phyloP scores from a whole-genome alignment of 2,888 invertebrate genomes.

The Dioctria rufipes region DNA sequence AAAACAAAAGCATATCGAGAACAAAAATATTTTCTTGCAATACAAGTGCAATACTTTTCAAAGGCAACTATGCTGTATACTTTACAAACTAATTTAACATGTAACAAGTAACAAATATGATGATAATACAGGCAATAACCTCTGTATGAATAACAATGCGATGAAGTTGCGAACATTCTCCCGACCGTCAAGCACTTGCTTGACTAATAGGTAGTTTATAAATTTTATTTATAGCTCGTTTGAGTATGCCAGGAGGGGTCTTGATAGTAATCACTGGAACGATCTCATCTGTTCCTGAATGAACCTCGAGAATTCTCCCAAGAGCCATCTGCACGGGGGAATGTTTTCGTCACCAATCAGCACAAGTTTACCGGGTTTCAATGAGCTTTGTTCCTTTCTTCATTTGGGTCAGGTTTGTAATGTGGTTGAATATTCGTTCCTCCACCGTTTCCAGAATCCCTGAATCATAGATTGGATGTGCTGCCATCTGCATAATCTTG shows the following conservation, averaged over 20 bases:
- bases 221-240: neutral
- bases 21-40: too few relatives aligned
- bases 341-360: neutral
- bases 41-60: too few relatives aligned
- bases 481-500: neutral
- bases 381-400: neutral
- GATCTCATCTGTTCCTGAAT: neutral
- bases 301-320: neutral
- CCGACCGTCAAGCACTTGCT: neutral
- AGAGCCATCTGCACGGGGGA: neutral
- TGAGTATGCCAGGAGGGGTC: neutral
- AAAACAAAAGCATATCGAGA: too few relatives aligned
- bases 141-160: too few relatives aligned
- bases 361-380: neutral
- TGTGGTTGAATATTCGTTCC: neutral
- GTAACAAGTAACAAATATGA: too few relatives aligned
- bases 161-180: neutral
- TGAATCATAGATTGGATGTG: neutral
- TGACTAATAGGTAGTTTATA: neutral
- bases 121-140: too few relatives aligned
- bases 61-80: too few relatives aligned
- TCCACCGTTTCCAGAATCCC: neutral
- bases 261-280: neutral
- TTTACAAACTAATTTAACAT: too few relatives aligned
- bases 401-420: neutral